Conservation (phyloP, 2,888 invertebrate genomes). For the Epinotia bilunana region DNA sequence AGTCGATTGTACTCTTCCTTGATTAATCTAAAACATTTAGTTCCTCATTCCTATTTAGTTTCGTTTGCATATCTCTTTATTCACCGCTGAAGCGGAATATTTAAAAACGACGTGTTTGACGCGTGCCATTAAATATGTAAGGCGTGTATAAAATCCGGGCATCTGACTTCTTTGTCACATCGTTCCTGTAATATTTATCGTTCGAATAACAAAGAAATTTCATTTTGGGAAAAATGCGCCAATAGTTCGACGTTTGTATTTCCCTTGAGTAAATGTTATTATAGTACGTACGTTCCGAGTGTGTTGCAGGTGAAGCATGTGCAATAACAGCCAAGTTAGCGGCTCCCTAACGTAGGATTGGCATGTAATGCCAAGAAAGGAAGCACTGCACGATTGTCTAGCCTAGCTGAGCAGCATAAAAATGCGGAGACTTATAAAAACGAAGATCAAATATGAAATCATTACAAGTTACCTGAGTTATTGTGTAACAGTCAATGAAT, state of each 20-base stretch:
- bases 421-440: background rate
- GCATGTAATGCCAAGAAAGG: constrained; percentile 55
- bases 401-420: background rate
- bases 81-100: constrained; percentile 16
- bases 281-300: constrained; percentile 62
- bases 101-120: constrained; percentile 31
- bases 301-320: constrained; percentile 76
- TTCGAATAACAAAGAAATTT: constrained; percentile 78
- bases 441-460: background rate
- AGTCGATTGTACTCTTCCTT: constrained; percentile 70
- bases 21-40: constrained; percentile 75
- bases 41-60: constrained; percentile 58
- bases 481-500: constrained; percentile 31
- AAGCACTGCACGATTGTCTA: constrained; percentile 20
- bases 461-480: background rate
- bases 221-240: constrained; percentile 78
- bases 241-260: constrained; percentile 83
- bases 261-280: constrained; percentile 83
- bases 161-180: constrained; percentile 75
- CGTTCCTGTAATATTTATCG: constrained; percentile 79
- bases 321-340: constrained; percentile 66
- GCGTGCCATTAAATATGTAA: constrained; percentile 61
- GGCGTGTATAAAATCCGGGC: constrained; percentile 57
- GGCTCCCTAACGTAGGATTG: constrained; percentile 62
- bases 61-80: constrained; percentile 47